Evolutionary conservation across 2,888 invertebrate genomes (phyloP), one percentile per base, ranked within the genome.

Genomic region (Agrilus cyanescens): DNA sequence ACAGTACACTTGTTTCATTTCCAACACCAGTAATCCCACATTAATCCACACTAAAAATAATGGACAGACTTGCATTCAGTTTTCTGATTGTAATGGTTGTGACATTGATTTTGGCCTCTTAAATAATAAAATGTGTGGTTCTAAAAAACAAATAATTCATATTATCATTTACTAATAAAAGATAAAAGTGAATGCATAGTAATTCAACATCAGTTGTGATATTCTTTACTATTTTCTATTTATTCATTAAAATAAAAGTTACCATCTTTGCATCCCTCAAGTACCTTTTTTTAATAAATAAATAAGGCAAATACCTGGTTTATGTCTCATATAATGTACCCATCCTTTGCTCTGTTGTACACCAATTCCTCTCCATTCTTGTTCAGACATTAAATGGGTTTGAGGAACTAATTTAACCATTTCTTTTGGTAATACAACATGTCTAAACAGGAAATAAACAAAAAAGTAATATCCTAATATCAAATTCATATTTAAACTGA

Each of bases 321-420:
- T 79, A 66, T 96, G 95, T 50, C 82, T 84, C 94, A 96, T 94
- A 57, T 95, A 96, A 68, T 96, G 95, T 12, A 90, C 78, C 96
- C 96, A 96, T 39, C 95, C 95, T 56, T 87, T 85, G 57, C 93
- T 93, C 65, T 96, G 96, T 65, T 94, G 93, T 0, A 96, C 91
- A 1, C 96, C 96, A 49, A 96, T 83, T 43, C 81, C 73, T 58
- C 96, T 76, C 96, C 96, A 96, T 69, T 96, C 95, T 37, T 78
- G 71, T 66, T 96, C 96, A 0, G 86, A 75, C 91, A 96, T 93
- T 47, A 96, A 70, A 65, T 91, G 91, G 40, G 86, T 86, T 67
- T 86, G 91, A 1, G 95, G 95, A 16, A 96, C 86, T 48, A 84
- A 68, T 63, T 89, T 88, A 1, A 85, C 85, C 67, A 95, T 75